Evolutionary conservation across 2,797 vertebrate genomes (phyloP).

Genomic region (Podarcis siculus): DNA sequence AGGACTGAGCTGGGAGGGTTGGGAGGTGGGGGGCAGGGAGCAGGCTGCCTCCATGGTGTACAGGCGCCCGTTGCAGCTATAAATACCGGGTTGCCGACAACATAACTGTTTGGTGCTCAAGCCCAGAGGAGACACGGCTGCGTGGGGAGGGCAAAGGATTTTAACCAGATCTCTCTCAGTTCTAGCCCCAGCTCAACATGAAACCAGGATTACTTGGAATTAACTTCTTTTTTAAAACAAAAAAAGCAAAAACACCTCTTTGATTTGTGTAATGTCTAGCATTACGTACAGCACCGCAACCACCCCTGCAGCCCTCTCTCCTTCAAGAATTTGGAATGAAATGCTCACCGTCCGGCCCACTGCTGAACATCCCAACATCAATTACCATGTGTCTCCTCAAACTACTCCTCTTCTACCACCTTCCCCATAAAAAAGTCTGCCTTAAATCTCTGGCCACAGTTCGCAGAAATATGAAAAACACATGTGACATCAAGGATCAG

Average conservation of each 20-base stretch:
- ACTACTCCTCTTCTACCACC: neutral
- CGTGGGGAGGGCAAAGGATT: neutral
- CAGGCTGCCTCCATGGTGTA: neutral
- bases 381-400: neutral
- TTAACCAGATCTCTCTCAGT: neutral
- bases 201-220: neutral
- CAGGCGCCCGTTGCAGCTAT: conserved; percentile 16
- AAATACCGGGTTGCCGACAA: conserved; percentile 31
- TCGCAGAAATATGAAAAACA: neutral
- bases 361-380: neutral
- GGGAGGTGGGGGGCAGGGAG: neutral
- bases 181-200: neutral
- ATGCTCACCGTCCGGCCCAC: neutral
- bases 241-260: no score
- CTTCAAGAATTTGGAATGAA: neutral
- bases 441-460: neutral
- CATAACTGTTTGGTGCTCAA: conserved; percentile 7
- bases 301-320: neutral
- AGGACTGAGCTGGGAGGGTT: neutral
- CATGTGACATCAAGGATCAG: neutral
- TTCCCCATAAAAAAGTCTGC: neutral
- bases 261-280: neutral
- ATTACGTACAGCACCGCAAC: neutral
- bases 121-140: neutral
- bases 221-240: neutral